Evolutionary conservation across 2,113 vertebrate genomes (phyloP), one percentile per base, ranked within the genome.

Genomic region (Mesocricetus auratus): DNA sequence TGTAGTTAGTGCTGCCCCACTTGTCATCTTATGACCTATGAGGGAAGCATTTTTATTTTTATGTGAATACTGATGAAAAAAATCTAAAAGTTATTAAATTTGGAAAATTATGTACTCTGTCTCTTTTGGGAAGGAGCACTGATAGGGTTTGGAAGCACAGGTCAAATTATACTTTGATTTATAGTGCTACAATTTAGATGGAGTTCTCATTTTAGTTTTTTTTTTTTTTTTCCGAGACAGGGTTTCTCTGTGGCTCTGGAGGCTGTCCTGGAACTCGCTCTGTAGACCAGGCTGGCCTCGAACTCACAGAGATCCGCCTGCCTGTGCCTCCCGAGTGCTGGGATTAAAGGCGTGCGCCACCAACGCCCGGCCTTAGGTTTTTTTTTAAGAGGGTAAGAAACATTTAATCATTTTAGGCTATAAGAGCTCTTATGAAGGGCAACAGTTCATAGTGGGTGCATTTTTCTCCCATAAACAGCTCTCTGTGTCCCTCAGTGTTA

Each of bases 21-120:
- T 64, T 64, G 24, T 29, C 29, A 64, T 66, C 39, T 45, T 66
- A 47, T 33, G 83, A 53, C 71, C 64, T 56, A 19, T 74, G 17
- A 73, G 53, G 85, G 92, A 93, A 96, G 4, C 71, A 91, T 77
- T 94, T 85, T 94, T 92, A 60, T 62, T 93, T 96, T 78, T 33
- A 82, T 93, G 7, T 47, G 75, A 94, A n/a, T 21, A 62, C 11
- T 81, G 90, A 74, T 90, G 85, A 56, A 56, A 56, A 56, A 56
- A 26, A 60, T 62, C 21, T 21, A 86, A 85, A 64, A 93, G n/a
- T 26, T 90, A 21, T 85, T 62, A 68, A 42, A 74, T 93, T 94
- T 94, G 94, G 86, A 88, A 95, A 97, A 90, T 29, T 92, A 13
- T 94, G 58, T 91, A 86, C 13, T 91, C 10, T 88, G 45, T 53